Base-by-base conservation (phyloP, 1,140 invertebrate species). In the Drosophila simulans region DNA sequence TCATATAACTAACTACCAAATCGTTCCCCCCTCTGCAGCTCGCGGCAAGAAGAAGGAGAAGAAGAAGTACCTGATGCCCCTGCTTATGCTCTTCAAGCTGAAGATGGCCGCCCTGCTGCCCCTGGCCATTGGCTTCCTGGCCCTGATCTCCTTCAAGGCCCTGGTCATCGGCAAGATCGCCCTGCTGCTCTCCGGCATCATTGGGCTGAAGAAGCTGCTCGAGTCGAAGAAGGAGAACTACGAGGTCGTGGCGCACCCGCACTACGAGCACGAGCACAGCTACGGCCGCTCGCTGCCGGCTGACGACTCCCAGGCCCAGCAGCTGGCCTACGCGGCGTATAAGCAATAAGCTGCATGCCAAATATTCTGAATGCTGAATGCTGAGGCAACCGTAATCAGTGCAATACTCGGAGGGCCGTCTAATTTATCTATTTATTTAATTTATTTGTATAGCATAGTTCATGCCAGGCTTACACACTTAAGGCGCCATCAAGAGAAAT, bases 91-190 rank as follows among this genome's bases (percentile, higher is more conserved):
- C 45, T 93, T 96, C 88, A 96, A 96, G 90, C 91, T 97, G 90
- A 97, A 97, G 93, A 95, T 96, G 62, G 95, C 95, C 57, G 94
- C 95, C 17, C 93, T 97, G 27, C 95, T 96, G 77, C 96, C 96
- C 17, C 93, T 97, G 60, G 94, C 95, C 68, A 93, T 97, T 12
- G 96, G 96, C 68, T 95, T 94, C 84, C 94, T 97, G 55, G 96
- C 95, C 8, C 93, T 97, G n/a, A 93, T 97, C 34, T 96, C 96
- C 5, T 95, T 97, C 93, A 97, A 97, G 93, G 96, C 96, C 15
- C 93, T 97, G 53, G 93, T 97, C 48, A 94, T 97, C 73, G 96
- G 96, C 90, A 97, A 97, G 93, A 94, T 97, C 63, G 95, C 96
- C 8, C 94, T 97, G 8, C 94, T 97, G 43, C 94, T 97, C 56